Percentiles rank a stretch among this genome's conserved stretches.
Evolutionary conservation across 2,113 vertebrate genomes (phyloP).

Genomic region (Meles meles): DNA sequence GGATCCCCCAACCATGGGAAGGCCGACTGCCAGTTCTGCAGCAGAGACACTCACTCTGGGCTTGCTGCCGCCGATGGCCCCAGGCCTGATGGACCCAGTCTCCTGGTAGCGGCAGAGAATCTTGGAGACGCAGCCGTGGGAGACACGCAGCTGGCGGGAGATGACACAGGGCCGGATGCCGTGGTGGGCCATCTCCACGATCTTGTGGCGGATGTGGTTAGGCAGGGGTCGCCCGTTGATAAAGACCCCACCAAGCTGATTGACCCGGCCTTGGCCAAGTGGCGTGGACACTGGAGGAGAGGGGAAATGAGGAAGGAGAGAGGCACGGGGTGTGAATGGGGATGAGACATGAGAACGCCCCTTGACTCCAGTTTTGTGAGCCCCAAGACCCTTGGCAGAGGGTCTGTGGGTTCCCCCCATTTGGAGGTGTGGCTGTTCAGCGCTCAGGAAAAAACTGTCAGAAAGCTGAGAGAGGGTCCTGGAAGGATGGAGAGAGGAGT

Average conservation of each 20-base stretch:
- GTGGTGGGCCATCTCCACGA: slow-evolving; percentile 99
- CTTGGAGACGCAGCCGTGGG: slow-evolving; percentile 98
- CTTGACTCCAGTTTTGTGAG: background rate
- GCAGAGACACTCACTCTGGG: slow-evolving; percentile 94
- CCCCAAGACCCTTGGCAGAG: background rate
- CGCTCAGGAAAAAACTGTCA: no score
- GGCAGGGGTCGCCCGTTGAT: slow-evolving; percentile 97
- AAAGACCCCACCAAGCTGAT: slow-evolving; percentile 98
- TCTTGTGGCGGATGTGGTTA: slow-evolving; percentile 99
- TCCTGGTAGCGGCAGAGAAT: slow-evolving; percentile 99
- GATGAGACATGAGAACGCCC: fast-evolving
- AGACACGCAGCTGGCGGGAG: slow-evolving; percentile 96
- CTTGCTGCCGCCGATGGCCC: slow-evolving; percentile 98
- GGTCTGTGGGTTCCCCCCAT: background rate
- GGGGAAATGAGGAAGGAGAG: fast-evolving
- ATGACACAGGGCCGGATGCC: slow-evolving; percentile 99
- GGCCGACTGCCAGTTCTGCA: background rate
- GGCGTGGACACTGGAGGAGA: slow-evolving; percentile 93
- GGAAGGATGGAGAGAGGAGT: background rate
- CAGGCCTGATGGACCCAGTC: slow-evolving; percentile 97
- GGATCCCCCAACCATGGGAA: background rate
- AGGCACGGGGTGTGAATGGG: background rate
- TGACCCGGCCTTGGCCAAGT: slow-evolving; percentile 97
- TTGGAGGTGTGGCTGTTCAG: background rate
- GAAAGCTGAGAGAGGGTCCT: background rate